These are phyloP conservation scores for Triplophysa dalaica DNA, from an alignment of 2,113 vertebrate species.

Conservation along the genomic window DNA sequence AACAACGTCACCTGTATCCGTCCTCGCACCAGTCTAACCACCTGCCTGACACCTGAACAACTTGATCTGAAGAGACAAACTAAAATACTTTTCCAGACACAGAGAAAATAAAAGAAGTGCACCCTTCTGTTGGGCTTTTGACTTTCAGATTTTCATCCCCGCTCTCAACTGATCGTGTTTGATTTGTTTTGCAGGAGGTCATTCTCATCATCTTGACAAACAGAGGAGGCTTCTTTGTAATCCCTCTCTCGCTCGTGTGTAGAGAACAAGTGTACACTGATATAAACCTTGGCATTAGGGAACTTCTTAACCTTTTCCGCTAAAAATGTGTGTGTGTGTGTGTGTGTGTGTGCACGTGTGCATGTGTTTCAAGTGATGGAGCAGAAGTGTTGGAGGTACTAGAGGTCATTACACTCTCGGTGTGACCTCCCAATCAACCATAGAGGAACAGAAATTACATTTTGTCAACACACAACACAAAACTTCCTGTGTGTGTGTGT, in stretches of 20 bases:
- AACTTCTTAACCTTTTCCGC: too few species aligned
- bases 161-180: constrained; percentile 34
- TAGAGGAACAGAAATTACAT: neutral
- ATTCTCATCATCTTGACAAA: constrained; percentile 43
- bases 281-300: too few species aligned
- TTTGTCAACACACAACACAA: neutral
- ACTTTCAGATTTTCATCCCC: constrained; percentile 16
- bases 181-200: constrained; percentile 45
- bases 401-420: neutral
- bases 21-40: neutral
- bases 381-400: neutral
- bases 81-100: constrained; percentile 39
- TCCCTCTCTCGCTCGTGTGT: neutral
- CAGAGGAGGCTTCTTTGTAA: neutral
- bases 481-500: neutral
- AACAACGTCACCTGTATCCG: constrained; percentile 21
- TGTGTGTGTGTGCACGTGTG: too few species aligned
- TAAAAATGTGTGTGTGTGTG: too few species aligned
- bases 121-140: neutral
- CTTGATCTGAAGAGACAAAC: constrained; percentile 45
- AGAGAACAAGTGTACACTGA: too few species aligned
- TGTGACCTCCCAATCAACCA: neutral
- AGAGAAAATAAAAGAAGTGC: constrained; percentile 7
- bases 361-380: neutral
- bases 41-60: constrained; percentile 36